phyloP scores from a whole-genome alignment of 23 tunicate species.

The Halocynthia roretzi region DNA sequence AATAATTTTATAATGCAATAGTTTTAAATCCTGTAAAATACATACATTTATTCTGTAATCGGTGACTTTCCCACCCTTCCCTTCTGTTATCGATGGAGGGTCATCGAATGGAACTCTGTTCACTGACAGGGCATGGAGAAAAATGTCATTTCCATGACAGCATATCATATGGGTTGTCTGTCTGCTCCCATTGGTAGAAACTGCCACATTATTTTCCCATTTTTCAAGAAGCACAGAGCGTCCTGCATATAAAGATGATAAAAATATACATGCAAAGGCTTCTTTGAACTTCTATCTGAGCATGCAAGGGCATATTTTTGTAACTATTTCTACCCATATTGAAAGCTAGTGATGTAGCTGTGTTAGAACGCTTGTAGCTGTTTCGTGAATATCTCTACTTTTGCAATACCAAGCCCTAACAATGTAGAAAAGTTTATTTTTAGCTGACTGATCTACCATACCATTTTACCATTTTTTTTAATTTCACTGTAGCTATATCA shows the following conservation, averaged over 20 bases:
- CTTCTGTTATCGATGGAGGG: conserved; percentile 69
- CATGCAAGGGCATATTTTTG: too few species aligned
- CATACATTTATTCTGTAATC: conserved; percentile 82
- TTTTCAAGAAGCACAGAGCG: conserved; percentile 81
- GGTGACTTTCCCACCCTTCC: conserved; percentile 63
- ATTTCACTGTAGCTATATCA: too few species aligned
- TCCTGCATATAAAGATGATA: conserved; percentile 26
- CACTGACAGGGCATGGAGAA: conserved; percentile 75
- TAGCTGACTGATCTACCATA: not conserved
- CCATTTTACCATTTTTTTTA: too few species aligned
- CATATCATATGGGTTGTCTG: conserved; percentile 87
- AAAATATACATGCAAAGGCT: not conserved
- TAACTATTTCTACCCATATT: too few species aligned
- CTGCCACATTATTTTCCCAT: conserved; percentile 61
- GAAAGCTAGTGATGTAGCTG: not conserved
- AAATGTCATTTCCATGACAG: conserved; percentile 76
- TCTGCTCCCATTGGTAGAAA: conserved; percentile 8
- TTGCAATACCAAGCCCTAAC: not conserved
- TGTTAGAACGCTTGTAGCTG: not conserved
- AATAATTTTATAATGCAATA: too few species aligned
- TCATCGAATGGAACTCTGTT: conserved; percentile 67
- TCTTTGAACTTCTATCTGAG: not conserved
- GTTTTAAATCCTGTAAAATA: too few species aligned
- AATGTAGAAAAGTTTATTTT: not conserved
- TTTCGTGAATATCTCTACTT: not conserved